These are phyloP conservation scores for Phocoena sinus DNA, from an alignment of 2,113 vertebrate genomes.

Conservation along the genomic window DNA sequence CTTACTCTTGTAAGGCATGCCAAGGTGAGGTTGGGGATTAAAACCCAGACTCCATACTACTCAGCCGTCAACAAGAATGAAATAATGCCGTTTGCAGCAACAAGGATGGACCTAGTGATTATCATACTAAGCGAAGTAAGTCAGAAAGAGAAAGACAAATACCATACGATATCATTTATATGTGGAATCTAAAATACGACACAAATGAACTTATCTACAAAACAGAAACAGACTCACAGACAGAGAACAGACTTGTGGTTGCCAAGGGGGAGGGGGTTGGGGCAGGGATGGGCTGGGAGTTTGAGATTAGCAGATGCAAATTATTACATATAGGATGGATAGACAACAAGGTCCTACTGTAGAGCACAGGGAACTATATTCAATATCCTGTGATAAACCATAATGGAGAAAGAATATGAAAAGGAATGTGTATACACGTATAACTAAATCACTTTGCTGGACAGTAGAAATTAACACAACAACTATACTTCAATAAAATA, in stretches of 20 bases:
- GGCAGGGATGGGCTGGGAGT: not conserved
- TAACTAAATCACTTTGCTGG: not conserved
- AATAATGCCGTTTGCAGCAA: not conserved
- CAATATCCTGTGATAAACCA: not conserved
- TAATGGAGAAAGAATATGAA: not conserved
- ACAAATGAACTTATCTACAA: not conserved
- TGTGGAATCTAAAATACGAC: not conserved
- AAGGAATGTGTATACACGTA: not conserved
- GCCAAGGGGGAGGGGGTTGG: not conserved
- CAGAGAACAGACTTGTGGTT: not conserved
- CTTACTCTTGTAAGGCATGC: not conserved
- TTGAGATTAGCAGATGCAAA: not conserved
- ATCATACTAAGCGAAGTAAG: not conserved
- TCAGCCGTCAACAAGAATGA: not conserved
- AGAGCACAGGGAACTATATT: not conserved
- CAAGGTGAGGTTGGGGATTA: not conserved
- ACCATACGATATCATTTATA: not conserved
- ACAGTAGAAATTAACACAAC: not conserved
- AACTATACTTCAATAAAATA: not conserved
- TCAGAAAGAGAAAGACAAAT: not conserved
- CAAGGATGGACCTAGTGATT: not conserved
- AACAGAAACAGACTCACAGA: not conserved
- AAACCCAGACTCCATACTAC: not conserved
- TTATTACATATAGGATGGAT: not conserved
- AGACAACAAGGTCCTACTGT: not conserved